A percentile compares a stretch with the other conserved stretches of the same genome.
These are phyloP conservation scores for Bubo scandiacus DNA, from an alignment of 2,113 vertebrate genomes.

Conservation along the genomic window DNA sequence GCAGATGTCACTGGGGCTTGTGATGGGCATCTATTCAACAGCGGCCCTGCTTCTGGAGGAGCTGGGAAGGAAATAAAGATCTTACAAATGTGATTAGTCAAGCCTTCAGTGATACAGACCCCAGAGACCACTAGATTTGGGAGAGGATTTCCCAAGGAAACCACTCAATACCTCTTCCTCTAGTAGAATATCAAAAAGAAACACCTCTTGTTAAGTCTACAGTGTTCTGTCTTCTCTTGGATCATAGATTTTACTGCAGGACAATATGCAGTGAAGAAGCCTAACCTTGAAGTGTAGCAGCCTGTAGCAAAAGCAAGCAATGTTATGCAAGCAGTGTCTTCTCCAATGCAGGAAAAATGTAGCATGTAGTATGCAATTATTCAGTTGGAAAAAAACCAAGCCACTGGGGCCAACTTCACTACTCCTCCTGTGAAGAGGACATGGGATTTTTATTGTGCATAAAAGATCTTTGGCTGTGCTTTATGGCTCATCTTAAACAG, in stretches of 20 bases:
- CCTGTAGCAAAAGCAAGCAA: not conserved
- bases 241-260: not conserved
- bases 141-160: not conserved
- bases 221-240: not conserved
- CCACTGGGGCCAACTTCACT: not conserved
- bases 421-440: not conserved
- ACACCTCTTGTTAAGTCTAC: accelerated
- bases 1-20: not conserved
- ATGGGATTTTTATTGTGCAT: not conserved
- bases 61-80: not conserved
- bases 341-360: not conserved
- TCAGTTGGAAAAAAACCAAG: not conserved
- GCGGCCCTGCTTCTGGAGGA: not conserved
- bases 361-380: not conserved
- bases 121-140: not conserved
- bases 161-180: not conserved
- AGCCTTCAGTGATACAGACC: not conserved
- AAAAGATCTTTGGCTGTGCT: not conserved
- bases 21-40: not conserved
- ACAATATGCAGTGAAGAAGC: accelerated
- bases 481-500: not conserved
- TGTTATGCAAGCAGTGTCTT: not conserved
- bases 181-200: not conserved
- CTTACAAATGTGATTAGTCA: not conserved
- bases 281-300: not conserved